phyloP scores from a whole-genome alignment of 2,888 invertebrate species.

The Cerceris ruficornis region DNA sequence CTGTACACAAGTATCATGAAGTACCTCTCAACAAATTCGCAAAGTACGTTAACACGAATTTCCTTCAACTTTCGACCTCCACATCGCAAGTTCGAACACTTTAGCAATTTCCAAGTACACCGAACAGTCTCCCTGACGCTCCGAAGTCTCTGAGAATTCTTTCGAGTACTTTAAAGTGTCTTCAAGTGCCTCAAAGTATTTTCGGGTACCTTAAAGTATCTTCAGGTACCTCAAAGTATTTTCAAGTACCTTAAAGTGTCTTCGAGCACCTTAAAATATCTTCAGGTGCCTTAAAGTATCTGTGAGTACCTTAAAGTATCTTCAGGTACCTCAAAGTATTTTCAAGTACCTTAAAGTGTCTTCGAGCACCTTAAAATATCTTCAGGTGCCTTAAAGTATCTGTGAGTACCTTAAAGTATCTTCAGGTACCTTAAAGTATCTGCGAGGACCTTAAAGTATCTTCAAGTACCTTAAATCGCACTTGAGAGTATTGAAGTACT shows the following conservation, averaged over 20 bases:
- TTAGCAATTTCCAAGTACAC: neutral
- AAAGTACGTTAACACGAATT: neutral
- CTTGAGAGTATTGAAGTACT: too few relatives aligned
- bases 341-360: neutral
- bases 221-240: conserved; percentile 9
- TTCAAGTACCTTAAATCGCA: too few relatives aligned
- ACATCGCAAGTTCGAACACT: neutral
- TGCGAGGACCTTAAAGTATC: too few relatives aligned
- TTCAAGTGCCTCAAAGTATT: neutral
- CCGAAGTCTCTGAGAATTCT: neutral
- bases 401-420: neutral
- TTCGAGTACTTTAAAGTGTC: neutral
- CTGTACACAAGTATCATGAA: neutral
- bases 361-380: too few relatives aligned
- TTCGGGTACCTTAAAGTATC: neutral
- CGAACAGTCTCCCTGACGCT: neutral
- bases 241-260: conserved; percentile 16
- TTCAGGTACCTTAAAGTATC: neutral
- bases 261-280: conserved; percentile 13
- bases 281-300: neutral
- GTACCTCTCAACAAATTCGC: neutral
- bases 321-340: conserved; percentile 8
- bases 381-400: too few relatives aligned
- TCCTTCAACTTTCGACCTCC: neutral
- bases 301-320: neutral